A percentile compares a stretch with the other conserved stretches of the same genome.
Conservation (phyloP, 1,140 invertebrate species). For the Zaprionus kolodkinae region DNA sequence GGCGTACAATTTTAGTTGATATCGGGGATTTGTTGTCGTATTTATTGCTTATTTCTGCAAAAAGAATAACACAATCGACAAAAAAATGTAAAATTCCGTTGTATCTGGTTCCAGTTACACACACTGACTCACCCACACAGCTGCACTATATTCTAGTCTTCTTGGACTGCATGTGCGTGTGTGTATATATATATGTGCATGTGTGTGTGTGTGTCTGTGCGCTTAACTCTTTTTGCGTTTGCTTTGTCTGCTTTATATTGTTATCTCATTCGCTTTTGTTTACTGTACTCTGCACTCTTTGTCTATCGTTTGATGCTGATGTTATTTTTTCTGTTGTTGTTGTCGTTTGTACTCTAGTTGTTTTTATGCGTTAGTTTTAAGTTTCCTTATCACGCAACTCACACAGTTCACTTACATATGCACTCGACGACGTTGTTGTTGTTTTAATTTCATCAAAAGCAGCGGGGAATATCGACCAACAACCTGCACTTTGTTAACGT, state of each 20-base stretch:
- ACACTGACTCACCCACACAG: constrained; percentile 11
- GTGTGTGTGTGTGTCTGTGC: constrained; percentile 18
- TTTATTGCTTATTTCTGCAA: constrained; percentile 57
- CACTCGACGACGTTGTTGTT: constrained; percentile 29
- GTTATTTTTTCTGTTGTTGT: constrained; percentile 24
- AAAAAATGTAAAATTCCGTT: constrained; percentile 36
- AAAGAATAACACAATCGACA: constrained; percentile 22
- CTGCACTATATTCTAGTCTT: constrained; percentile 16
- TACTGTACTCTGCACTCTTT: constrained; percentile 69
- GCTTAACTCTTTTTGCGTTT: constrained; percentile 39
- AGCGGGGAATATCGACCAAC: constrained; percentile 9
- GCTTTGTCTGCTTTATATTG: constrained; percentile 62
- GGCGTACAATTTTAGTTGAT: constrained; percentile 52
- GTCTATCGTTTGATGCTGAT: constrained; percentile 51
- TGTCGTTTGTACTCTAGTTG: constrained; percentile 33
- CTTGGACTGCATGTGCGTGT: not conserved
- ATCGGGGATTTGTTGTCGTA: constrained; percentile 47
- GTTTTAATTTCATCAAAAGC: constrained; percentile 14
- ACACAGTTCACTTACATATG: constrained; percentile 62
- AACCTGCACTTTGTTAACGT: constrained; percentile 60
- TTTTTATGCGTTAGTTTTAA: constrained; percentile 45
- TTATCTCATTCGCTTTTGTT: constrained; percentile 72
- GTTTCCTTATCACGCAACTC: constrained; percentile 55
- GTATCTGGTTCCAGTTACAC: constrained; percentile 41
- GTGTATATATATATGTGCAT: no score